Conservation (phyloP, 2,888 invertebrate genomes). For the Itoplectis maculator region DNA sequence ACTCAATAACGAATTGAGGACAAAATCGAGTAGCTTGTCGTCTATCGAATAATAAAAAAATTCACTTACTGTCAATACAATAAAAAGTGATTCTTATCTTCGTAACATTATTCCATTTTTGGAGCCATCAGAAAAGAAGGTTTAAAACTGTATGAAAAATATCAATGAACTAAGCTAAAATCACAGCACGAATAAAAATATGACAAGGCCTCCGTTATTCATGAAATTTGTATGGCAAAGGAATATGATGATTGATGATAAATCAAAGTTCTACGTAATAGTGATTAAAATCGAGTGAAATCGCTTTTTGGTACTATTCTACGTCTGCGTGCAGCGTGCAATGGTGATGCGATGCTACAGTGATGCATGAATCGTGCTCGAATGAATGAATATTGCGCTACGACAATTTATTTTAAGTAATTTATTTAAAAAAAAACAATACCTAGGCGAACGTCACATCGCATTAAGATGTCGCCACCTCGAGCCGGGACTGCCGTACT, state of each 20-base stretch:
- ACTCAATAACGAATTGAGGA: not conserved
- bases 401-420: slow-evolving; percentile 43
- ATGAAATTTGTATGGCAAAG: no score
- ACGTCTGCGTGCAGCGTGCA: slow-evolving; percentile 42
- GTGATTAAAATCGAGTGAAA: not conserved
- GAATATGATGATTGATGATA: not conserved
- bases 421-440: slow-evolving; percentile 76
- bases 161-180: no score
- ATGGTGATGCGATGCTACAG: not conserved
- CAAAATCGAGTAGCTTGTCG: not conserved
- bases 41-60: not conserved
- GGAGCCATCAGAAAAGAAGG: no score
- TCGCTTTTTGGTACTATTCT: not conserved
- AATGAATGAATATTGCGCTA: not conserved
- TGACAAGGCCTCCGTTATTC: no score
- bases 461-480: slow-evolving; percentile 92
- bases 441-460: slow-evolving; percentile 85
- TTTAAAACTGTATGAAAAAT: no score
- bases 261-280: not conserved
- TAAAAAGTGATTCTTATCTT: not conserved
- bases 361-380: slow-evolving; percentile 34
- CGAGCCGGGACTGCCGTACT: slow-evolving; percentile 97
- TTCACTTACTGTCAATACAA: not conserved
- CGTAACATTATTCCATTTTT: not conserved
- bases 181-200: no score